Percentiles rank a stretch among this genome's conserved stretches.
These are phyloP conservation scores for Pterocles orientalis DNA, from an alignment of 2,113 vertebrate species.

Conservation along the genomic window DNA sequence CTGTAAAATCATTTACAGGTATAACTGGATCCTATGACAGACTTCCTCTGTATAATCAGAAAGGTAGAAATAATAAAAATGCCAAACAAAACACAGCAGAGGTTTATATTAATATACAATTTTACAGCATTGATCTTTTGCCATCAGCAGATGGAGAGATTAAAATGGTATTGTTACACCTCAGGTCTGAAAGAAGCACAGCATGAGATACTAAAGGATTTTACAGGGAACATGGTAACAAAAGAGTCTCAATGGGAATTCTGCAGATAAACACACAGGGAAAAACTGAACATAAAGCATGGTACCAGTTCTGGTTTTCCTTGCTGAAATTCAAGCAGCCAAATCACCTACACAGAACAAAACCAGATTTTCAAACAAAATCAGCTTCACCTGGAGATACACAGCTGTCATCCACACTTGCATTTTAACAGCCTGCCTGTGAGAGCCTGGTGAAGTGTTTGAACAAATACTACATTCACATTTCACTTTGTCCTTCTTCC, in stretches of 20 bases:
- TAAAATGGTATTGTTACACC: slow-evolving; percentile 3
- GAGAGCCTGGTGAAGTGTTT: background rate
- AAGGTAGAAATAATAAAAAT: background rate
- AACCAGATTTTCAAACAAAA: slow-evolving; percentile 16
- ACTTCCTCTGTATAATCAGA: background rate
- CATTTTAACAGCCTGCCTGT: slow-evolving; percentile 4
- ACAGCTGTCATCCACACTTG: slow-evolving; percentile 44
- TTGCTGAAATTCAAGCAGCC: slow-evolving; percentile 34
- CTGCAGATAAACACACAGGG: background rate
- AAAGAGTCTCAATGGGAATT: slow-evolving; percentile 39
- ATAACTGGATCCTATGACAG: background rate
- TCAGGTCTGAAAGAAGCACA: slow-evolving; percentile 19
- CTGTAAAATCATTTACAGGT: background rate
- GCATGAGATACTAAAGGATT: slow-evolving; percentile 36
- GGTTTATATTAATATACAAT: background rate
- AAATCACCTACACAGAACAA: slow-evolving; percentile 12
- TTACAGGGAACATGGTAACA: background rate
- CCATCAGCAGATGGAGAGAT: slow-evolving; percentile 49
- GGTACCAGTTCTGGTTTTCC: background rate
- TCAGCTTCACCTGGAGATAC: slow-evolving; percentile 37
- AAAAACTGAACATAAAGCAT: background rate
- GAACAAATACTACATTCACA: background rate
- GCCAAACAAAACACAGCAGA: background rate
- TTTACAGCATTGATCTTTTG: slow-evolving; percentile 38
- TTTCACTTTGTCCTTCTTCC: slow-evolving; percentile 15